Evolutionary conservation across 2,113 vertebrate species (phyloP).

Genomic region (Cynopterus brachyotis): DNA sequence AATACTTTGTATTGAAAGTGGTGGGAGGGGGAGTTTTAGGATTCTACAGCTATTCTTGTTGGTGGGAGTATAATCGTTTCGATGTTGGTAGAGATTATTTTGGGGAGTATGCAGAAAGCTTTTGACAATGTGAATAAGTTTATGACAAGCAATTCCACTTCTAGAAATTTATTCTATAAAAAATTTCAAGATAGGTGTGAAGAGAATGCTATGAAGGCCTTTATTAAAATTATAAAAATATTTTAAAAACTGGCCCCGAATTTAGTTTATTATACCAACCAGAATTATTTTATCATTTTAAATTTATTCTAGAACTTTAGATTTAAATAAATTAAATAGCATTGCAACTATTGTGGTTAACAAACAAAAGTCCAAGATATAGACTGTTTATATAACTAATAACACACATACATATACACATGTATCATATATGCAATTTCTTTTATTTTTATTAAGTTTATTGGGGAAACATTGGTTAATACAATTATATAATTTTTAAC

Average conservation of each 20-base stretch:
- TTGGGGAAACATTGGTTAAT: too few relatives aligned
- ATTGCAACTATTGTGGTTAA: neutral
- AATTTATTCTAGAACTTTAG: neutral
- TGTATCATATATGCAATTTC: too few relatives aligned
- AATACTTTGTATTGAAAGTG: neutral
- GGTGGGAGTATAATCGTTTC: neutral
- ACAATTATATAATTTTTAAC: too few relatives aligned
- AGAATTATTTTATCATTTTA: neutral
- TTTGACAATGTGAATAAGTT: neutral
- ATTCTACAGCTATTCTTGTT: neutral
- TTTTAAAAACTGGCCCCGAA: neutral
- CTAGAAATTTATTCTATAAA: neutral
- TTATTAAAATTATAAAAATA: neutral
- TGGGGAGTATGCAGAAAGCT: neutral
- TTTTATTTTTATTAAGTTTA: too few relatives aligned
- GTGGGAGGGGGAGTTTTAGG: neutral
- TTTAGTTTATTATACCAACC: neutral
- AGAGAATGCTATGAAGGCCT: neutral
- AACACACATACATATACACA: neutral
- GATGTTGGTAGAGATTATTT: neutral
- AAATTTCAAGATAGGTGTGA: neutral
- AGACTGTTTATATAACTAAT: neutral
- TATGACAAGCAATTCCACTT: neutral
- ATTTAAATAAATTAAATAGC: neutral
- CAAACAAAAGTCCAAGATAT: neutral